Percentiles rank a stretch among this genome's conserved stretches.
Evolutionary conservation across 2,888 invertebrate species (phyloP).

Genomic region (Latrodectus hesperus): DNA sequence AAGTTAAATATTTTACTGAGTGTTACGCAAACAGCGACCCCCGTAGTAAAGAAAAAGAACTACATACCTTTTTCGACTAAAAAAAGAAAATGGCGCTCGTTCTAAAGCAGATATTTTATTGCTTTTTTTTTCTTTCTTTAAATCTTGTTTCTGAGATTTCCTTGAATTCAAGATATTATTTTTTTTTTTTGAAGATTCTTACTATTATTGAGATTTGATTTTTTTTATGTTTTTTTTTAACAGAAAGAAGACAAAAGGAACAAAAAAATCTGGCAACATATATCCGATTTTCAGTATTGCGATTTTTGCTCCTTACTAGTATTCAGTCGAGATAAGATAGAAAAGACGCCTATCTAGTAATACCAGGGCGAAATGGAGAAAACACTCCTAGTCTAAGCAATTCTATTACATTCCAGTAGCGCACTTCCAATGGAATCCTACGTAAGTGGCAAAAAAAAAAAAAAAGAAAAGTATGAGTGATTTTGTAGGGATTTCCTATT

Average conservation of each 20-base stretch:
- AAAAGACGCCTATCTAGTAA: not conserved
- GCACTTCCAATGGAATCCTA: not conserved
- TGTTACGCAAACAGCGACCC: slow-evolving; percentile 46
- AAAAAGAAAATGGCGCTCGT: not conserved
- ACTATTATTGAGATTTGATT: not conserved
- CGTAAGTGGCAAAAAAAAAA: not conserved
- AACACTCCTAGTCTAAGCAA: not conserved
- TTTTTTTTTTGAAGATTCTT: slow-evolving; percentile 1
- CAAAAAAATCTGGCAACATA: not conserved
- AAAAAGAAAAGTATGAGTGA: too few species aligned
- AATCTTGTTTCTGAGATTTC: not conserved
- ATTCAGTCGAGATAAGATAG: not conserved
- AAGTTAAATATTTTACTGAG: slow-evolving; percentile 65
- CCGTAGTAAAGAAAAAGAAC: not conserved
- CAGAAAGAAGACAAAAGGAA: too few species aligned
- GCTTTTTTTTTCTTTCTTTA: not conserved
- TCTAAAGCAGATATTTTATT: not conserved
- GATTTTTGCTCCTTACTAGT: slow-evolving; percentile 3
- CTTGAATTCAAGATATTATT: not conserved
- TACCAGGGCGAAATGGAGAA: not conserved
- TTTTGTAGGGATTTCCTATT: too few species aligned
- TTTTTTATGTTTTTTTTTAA: too few species aligned
- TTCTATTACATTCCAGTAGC: not conserved
- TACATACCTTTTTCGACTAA: not conserved
- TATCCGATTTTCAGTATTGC: slow-evolving; percentile 3